Percentiles rank a stretch among this genome's conserved stretches.
Conservation (phyloP, 2,888 invertebrate species). For the Leucania comma region DNA sequence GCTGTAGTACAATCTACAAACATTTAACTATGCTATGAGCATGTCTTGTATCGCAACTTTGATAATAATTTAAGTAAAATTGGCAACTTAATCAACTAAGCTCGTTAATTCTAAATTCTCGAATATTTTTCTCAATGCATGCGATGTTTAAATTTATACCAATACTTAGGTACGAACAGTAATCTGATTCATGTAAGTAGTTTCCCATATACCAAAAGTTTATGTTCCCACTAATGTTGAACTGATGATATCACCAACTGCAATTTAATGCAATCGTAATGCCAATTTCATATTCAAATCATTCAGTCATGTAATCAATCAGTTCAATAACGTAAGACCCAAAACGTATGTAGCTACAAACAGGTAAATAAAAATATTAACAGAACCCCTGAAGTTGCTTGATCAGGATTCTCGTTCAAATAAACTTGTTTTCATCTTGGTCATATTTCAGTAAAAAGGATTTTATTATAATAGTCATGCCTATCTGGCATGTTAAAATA, state of each 20-base stretch:
- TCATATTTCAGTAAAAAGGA: slow-evolving; percentile 33
- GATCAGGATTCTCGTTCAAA: slow-evolving; percentile 21
- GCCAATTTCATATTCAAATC: slow-evolving; percentile 11
- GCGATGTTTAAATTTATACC: neutral
- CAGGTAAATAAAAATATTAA: neutral
- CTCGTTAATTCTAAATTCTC: neutral
- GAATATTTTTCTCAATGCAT: neutral
- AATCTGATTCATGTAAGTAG: neutral
- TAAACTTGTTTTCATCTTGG: slow-evolving; percentile 27
- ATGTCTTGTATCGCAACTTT: neutral
- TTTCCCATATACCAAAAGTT: neutral
- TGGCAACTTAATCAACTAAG: neutral
- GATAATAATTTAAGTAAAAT: neutral
- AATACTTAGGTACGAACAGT: neutral
- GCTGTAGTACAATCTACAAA: neutral
- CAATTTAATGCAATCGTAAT: slow-evolving; percentile 3
- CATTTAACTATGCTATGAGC: neutral
- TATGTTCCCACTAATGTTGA: neutral
- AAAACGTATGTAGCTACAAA: neutral
- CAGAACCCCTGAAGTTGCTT: slow-evolving; percentile 7
- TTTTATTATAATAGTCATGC: slow-evolving; percentile 50
- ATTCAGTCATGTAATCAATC: neutral
- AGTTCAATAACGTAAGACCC: neutral
- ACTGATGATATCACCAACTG: neutral
- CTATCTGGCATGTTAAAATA: slow-evolving; percentile 62